Evolutionary conservation across 2,113 vertebrate genomes (phyloP).

Genomic region (Syngnathoides biaculeatus): DNA sequence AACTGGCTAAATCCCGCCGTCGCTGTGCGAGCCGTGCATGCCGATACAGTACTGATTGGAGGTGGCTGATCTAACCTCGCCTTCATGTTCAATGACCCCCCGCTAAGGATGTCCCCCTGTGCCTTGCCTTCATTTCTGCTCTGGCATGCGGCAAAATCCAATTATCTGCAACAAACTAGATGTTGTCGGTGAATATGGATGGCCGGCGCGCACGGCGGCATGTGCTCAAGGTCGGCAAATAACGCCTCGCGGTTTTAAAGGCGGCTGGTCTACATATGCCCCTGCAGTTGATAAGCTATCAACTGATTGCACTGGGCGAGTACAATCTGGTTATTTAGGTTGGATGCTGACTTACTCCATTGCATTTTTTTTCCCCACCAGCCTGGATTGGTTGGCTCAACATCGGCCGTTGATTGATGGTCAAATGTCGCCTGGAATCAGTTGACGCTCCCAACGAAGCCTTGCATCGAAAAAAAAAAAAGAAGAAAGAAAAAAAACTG

Average conservation of each 20-base stretch:
- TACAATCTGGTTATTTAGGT: conserved; percentile 32
- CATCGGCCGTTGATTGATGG: conserved; percentile 63
- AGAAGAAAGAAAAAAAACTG: conserved; percentile 36
- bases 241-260: conserved; percentile 46
- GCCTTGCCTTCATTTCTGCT: conserved; percentile 33
- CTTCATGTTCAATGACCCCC: conserved; percentile 61
- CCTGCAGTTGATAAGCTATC: conserved; percentile 52
- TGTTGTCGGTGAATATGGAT: conserved; percentile 74
- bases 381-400: conserved; percentile 30
- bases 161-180: conserved; percentile 71
- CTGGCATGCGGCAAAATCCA: conserved; percentile 73
- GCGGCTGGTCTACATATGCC: conserved; percentile 45
- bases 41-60: conserved; percentile 28
- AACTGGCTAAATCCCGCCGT: conserved; percentile 41
- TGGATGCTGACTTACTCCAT: conserved; percentile 32
- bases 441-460: conserved; percentile 48
- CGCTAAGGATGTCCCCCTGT: conserved; percentile 46
- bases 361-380: conserved; percentile 7
- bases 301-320: conserved; percentile 49
- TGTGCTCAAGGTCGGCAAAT: conserved; percentile 63
- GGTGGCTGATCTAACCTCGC: conserved; percentile 44
- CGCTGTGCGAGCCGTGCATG: conserved; percentile 21
- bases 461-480: conserved; percentile 24
- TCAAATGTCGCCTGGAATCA: conserved; percentile 71
- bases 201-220: conserved; percentile 19